Percentiles rank a stretch among this genome's conserved stretches.
phyloP scores from a whole-genome alignment of 2,888 invertebrate species.

The Linyphia triangularis region DNA sequence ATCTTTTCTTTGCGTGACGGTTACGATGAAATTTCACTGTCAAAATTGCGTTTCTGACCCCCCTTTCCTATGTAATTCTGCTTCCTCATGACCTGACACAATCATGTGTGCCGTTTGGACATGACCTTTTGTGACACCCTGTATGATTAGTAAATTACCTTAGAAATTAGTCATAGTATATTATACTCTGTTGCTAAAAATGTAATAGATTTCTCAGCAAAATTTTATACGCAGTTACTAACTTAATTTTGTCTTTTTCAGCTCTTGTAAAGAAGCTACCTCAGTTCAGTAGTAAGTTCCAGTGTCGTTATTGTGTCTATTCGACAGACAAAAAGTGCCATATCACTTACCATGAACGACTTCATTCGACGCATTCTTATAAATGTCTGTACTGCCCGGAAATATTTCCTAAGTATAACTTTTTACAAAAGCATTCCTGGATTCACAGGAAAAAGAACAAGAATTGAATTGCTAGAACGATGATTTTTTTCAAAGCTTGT shows the following conservation, averaged over 20 bases:
- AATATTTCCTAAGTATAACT: slow-evolving; percentile 62
- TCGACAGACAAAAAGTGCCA: slow-evolving; percentile 71
- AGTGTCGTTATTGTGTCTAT: slow-evolving; percentile 59
- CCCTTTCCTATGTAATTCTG: too few species aligned
- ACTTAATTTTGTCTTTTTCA: slow-evolving; percentile 50
- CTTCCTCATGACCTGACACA: too few species aligned
- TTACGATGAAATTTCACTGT: too few species aligned
- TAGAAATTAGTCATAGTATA: neutral
- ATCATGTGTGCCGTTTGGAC: too few species aligned
- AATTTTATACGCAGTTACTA: too few species aligned
- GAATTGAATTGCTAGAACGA: too few species aligned
- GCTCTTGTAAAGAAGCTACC: slow-evolving; percentile 38
- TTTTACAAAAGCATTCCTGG: slow-evolving; percentile 45
- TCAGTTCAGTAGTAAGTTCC: slow-evolving; percentile 51
- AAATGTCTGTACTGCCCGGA: slow-evolving; percentile 67
- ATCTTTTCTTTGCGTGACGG: too few species aligned
- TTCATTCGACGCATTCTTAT: slow-evolving; percentile 59
- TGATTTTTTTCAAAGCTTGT: too few species aligned
- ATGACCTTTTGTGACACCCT: too few species aligned
- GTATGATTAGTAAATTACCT: neutral
- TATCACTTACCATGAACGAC: slow-evolving; percentile 69
- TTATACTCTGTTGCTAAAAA: neutral
- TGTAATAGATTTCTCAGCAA: too few species aligned
- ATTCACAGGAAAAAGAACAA: slow-evolving; percentile 43
- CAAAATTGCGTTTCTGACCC: too few species aligned